phyloP scores from a whole-genome alignment of 2,113 vertebrate genomes.

The Gnathonemus echidnorhynchus region DNA sequence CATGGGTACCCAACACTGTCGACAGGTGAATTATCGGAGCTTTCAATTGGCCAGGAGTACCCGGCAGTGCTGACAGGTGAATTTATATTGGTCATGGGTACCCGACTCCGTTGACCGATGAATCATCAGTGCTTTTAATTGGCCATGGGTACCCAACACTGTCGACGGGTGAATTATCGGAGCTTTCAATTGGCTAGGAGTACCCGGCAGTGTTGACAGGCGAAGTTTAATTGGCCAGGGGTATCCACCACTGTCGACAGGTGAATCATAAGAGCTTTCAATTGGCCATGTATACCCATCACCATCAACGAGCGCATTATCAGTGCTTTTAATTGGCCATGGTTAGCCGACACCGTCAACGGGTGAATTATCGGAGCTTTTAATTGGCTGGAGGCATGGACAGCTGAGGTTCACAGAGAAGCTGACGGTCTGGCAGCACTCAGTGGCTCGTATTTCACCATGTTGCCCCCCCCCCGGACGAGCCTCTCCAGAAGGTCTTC shows the following conservation, averaged over 20 bases:
- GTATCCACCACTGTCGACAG: constrained; percentile 29
- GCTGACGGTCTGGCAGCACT: constrained; percentile 44
- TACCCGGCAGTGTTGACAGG: background rate
- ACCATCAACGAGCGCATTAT: background rate
- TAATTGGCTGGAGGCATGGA: constrained; percentile 55
- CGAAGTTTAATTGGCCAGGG: constrained; percentile 47
- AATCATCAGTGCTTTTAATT: constrained; percentile 23
- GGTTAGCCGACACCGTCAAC: background rate
- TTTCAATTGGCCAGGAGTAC: background rate
- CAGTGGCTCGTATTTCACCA: constrained; percentile 54
- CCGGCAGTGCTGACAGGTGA: constrained; percentile 15
- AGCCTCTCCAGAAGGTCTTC: background rate
- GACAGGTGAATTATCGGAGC: background rate
- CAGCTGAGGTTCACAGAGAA: constrained; percentile 50
- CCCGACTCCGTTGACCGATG: constrained; percentile 28
- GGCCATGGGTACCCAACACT: background rate
- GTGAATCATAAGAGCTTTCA: constrained; percentile 30
- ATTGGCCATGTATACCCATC: background rate
- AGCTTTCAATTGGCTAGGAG: background rate
- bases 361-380: constrained; percentile 46
- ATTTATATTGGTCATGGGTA: constrained; percentile 46
- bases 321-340: background rate
- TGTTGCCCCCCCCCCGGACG: constrained; percentile 22
- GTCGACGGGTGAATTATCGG: background rate
- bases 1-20: background rate